Percentiles rank a stretch among this genome's conserved stretches.
These are phyloP conservation scores for Ammodytes dubius DNA, from an alignment of 2,113 vertebrate genomes.

Conservation along the genomic window DNA sequence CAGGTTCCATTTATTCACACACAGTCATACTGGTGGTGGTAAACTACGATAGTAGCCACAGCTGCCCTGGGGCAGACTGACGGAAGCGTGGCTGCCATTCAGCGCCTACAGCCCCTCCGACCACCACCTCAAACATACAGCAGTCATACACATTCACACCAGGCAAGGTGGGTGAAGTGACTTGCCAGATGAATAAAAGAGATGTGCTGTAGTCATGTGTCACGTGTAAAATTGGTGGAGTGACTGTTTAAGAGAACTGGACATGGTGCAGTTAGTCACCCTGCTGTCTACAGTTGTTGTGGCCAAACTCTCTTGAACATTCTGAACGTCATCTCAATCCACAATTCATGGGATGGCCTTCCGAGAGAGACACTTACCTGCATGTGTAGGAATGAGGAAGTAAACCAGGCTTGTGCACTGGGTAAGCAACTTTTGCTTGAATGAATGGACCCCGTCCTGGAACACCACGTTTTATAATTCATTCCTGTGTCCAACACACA, in stretches of 20 bases:
- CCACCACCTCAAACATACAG: no score
- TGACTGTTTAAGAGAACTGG: not conserved
- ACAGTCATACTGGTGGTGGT: no score
- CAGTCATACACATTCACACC: no score
- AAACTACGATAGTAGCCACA: no score
- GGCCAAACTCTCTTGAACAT: not conserved
- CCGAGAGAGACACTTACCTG: not conserved
- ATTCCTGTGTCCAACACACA: not conserved
- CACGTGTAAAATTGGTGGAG: not conserved
- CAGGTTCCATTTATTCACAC: no score
- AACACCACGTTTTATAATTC: not conserved
- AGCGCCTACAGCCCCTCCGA: no score
- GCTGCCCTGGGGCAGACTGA: no score
- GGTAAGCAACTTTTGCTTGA: not conserved
- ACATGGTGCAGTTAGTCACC: not conserved
- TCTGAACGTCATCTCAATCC: not conserved
- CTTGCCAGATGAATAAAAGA: not conserved
- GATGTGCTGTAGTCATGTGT: no score
- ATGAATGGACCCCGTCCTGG: not conserved
- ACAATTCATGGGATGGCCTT: not conserved
- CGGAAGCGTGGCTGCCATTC: no score
- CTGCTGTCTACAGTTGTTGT: not conserved
- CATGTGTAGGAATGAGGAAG: not conserved
- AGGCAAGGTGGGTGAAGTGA: no score
- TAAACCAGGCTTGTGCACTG: not conserved